A percentile compares a stretch with the other conserved stretches of the same genome.
Evolutionary conservation across 2,113 vertebrate species (phyloP).

Genomic region (Chaenogobius annularis): DNA sequence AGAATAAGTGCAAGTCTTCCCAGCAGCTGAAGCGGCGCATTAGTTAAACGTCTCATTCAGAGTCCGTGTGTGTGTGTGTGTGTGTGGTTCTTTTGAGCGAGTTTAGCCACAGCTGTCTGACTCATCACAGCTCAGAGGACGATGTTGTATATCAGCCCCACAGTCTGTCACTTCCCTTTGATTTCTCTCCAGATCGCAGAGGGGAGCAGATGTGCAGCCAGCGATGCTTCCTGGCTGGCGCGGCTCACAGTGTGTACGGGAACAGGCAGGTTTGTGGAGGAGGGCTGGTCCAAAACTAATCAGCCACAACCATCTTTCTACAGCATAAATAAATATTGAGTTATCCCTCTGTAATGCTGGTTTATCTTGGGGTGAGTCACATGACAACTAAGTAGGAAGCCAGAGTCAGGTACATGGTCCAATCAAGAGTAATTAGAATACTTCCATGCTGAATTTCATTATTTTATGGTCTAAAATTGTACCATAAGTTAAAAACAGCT

Average conservation of each 20-base stretch:
- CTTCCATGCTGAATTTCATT: too few species aligned
- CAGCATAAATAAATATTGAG: conserved; percentile 24
- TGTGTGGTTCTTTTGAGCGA: conserved; percentile 7
- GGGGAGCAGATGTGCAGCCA: conserved; percentile 54
- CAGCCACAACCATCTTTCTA: conserved; percentile 28
- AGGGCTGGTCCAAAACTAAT: conserved; percentile 31
- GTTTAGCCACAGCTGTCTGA: conserved; percentile 46
- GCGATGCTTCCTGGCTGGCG: conserved; percentile 71
- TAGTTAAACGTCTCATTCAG: conserved; percentile 14
- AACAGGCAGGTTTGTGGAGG: conserved; percentile 51
- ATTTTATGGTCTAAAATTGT: too few species aligned
- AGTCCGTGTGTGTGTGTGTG: conserved; percentile 10
- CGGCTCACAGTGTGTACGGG: conserved; percentile 49
- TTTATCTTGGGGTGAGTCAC: background rate
- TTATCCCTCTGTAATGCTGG: conserved; percentile 4
- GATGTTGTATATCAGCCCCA: conserved; percentile 54
- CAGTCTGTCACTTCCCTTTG: conserved; percentile 61
- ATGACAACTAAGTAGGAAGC: background rate
- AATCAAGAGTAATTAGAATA: too few species aligned
- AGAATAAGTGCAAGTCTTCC: conserved; percentile 45
- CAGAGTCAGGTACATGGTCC: background rate
- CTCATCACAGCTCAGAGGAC: conserved; percentile 44
- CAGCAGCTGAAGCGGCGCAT: conserved; percentile 22
- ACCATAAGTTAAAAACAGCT: too few species aligned
- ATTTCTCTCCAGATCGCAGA: conserved; percentile 58